Evolutionary conservation across 2,888 invertebrate genomes (phyloP).

Genomic region (Epistrophella euchroma): DNA sequence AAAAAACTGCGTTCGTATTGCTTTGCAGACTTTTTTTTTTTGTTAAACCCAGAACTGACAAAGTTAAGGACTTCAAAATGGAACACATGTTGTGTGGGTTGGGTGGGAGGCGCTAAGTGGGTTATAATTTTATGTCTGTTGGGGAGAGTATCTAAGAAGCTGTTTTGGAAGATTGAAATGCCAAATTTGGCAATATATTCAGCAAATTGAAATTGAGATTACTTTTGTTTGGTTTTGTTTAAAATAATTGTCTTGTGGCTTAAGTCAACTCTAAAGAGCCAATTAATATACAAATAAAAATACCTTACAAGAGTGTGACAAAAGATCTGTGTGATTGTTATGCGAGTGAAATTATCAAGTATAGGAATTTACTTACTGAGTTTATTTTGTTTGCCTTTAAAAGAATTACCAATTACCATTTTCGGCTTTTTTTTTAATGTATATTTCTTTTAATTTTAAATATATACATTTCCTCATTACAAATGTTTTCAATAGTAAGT

Average conservation of each 20-base stretch:
- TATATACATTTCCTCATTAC: too few species aligned
- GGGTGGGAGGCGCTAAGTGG: background rate
- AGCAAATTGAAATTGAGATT: slow-evolving; percentile 45
- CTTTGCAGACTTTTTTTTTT: background rate
- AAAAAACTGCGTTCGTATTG: too few species aligned
- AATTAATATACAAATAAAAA: background rate
- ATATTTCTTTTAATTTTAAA: too few species aligned
- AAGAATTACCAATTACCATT: too few species aligned
- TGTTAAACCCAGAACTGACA: background rate
- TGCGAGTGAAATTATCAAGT: background rate
- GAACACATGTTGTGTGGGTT: background rate
- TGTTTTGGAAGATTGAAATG: slow-evolving; percentile 37
- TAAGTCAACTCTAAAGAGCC: background rate
- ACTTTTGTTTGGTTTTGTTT: slow-evolving; percentile 21
- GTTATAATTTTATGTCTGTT: slow-evolving; percentile 19
- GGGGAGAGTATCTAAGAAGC: slow-evolving; percentile 18
- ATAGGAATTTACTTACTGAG: background rate
- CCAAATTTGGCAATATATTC: slow-evolving; percentile 40
- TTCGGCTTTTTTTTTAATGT: too few species aligned
- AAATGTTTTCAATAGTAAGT: too few species aligned
- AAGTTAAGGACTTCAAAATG: background rate
- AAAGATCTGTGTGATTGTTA: background rate
- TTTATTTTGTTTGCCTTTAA: background rate
- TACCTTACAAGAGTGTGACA: too few species aligned
- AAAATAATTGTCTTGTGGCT: slow-evolving; percentile 9